A percentile compares a stretch with the other conserved stretches of the same genome.
Conservation (phyloP, 2,113 vertebrate species). For the Nothoprocta perdicaria region DNA sequence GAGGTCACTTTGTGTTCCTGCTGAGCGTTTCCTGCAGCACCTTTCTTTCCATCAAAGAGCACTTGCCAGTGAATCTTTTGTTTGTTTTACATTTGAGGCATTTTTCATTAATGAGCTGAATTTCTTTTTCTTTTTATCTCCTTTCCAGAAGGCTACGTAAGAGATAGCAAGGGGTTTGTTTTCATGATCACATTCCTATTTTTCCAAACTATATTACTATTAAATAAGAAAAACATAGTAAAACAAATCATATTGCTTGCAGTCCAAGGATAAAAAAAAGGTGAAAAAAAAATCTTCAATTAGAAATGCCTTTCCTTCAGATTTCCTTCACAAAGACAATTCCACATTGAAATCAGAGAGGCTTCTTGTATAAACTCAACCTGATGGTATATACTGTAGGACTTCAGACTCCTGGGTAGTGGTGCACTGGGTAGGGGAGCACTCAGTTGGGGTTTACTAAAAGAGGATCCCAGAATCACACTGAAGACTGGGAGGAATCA, state of each 20-base stretch:
- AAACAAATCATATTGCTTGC: background rate
- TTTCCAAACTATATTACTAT: background rate
- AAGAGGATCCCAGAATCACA: background rate
- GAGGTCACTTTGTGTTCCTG: background rate
- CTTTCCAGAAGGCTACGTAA: background rate
- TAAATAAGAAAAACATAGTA: background rate
- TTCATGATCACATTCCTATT: background rate
- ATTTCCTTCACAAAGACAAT: background rate
- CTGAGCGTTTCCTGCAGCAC: background rate
- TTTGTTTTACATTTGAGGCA: background rate
- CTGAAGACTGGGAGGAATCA: background rate
- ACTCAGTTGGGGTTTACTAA: background rate
- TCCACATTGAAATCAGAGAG: background rate
- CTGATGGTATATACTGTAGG: background rate
- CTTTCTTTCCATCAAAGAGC: background rate
- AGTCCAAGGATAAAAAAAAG: background rate
- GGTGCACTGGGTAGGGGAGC: background rate
- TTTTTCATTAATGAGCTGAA: background rate
- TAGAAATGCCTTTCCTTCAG: background rate
- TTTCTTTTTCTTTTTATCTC: background rate
- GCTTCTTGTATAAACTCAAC: fast-evolving
- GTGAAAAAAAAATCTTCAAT: background rate
- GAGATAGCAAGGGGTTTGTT: background rate
- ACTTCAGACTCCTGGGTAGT: background rate
- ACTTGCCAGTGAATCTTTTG: background rate